phyloP scores from a whole-genome alignment of 1,140 invertebrate species.

The Heliothis virescens region DNA sequence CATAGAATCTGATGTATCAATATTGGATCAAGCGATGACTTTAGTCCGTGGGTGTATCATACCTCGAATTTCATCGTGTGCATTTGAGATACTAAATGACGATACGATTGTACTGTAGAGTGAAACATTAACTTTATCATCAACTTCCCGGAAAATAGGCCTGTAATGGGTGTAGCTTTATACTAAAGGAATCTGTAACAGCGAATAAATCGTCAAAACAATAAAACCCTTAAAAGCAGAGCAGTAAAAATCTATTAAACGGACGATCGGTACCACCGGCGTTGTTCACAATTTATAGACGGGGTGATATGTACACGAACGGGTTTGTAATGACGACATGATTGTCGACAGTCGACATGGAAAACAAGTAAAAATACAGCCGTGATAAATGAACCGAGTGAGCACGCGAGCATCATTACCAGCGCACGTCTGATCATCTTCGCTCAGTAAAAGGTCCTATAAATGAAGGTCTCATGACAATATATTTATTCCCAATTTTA shows the following conservation, averaged over 20 bases:
- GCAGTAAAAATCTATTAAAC: slow-evolving; percentile 79
- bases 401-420: slow-evolving; percentile 77
- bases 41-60: slow-evolving; percentile 58
- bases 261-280: slow-evolving; percentile 69
- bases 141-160: slow-evolving; percentile 38
- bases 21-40: slow-evolving; percentile 73
- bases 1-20: slow-evolving; percentile 74
- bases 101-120: slow-evolving; percentile 1
- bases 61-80: slow-evolving; percentile 53
- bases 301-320: slow-evolving; percentile 74
- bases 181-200: slow-evolving; percentile 45
- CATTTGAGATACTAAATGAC: slow-evolving; percentile 27
- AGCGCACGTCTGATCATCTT: slow-evolving; percentile 66
- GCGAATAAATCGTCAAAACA: slow-evolving; percentile 50
- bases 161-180: slow-evolving; percentile 30
- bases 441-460: slow-evolving; percentile 64
- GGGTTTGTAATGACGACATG: slow-evolving; percentile 82
- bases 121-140: slow-evolving; percentile 40
- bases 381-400: slow-evolving; percentile 78
- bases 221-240: slow-evolving; percentile 55
- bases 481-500: slow-evolving; percentile 33
- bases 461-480: slow-evolving; percentile 51
- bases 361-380: slow-evolving; percentile 82
- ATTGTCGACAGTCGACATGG: slow-evolving; percentile 81
- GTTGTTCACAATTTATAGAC: slow-evolving; percentile 83